These are phyloP conservation scores for Antennarius striatus DNA, from an alignment of 2,113 vertebrate species.

Conservation along the genomic window DNA sequence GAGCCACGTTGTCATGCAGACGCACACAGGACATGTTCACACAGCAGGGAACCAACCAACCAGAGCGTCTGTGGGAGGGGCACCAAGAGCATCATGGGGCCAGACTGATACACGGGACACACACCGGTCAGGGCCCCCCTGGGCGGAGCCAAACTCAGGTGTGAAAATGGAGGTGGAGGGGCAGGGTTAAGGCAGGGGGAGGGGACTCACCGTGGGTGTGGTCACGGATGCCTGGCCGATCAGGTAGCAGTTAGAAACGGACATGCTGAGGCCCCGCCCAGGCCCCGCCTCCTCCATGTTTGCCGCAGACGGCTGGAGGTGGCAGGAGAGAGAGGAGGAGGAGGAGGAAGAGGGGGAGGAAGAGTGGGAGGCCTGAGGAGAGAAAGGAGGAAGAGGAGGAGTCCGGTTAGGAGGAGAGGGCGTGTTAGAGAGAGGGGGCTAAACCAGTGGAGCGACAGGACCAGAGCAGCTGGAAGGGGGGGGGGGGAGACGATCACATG, in stretches of 20 bases:
- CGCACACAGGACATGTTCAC: no score
- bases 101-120: slow-evolving; percentile 40
- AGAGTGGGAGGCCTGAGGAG: slow-evolving; percentile 93
- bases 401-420: slow-evolving; percentile 85
- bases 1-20: no score
- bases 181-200: neutral
- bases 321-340: slow-evolving; percentile 86
- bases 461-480: no score
- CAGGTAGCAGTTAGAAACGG: slow-evolving; percentile 99
- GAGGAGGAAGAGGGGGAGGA: slow-evolving; percentile 93
- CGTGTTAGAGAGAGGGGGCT: slow-evolving; percentile 11
- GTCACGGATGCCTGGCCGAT: slow-evolving; percentile 92
- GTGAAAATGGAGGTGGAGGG: slow-evolving; percentile 24
- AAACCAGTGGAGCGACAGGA: slow-evolving; percentile 22
- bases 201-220: slow-evolving; percentile 93
- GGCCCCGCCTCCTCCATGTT: slow-evolving; percentile 89
- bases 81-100: no score
- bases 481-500: no score
- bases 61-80: no score
- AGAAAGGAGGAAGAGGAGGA: no score
- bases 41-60: no score
- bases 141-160: slow-evolving; percentile 46
- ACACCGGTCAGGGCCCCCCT: slow-evolving; percentile 42
- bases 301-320: slow-evolving; percentile 91
- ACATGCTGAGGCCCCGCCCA: slow-evolving; percentile 94